Percentiles rank a stretch among this genome's conserved stretches.
These are phyloP conservation scores for Chrosomus eos DNA, from an alignment of 2,797 vertebrate genomes.

Conservation along the genomic window DNA sequence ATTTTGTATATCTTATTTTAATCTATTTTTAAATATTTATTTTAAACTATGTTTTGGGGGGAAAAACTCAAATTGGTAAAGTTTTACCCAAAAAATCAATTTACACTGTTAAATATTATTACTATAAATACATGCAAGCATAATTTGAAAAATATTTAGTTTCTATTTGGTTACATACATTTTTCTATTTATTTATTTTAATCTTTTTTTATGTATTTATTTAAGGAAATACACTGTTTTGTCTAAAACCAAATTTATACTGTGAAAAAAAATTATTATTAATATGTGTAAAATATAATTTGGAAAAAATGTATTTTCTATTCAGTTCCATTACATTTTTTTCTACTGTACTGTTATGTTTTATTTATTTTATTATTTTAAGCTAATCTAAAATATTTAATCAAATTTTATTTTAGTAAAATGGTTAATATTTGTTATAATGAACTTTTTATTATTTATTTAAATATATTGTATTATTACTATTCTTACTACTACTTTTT, in stretches of 20 bases:
- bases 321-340: background rate
- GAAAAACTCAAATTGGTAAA: background rate
- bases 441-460: background rate
- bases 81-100: background rate
- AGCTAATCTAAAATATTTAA: background rate
- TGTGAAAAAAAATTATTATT: background rate
- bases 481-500: background rate
- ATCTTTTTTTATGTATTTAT: background rate
- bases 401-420: background rate
- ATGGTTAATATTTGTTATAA: background rate
- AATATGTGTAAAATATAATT: background rate
- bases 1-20: background rate
- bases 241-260: background rate
- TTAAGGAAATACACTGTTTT: background rate
- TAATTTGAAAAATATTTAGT: background rate
- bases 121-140: background rate
- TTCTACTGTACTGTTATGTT: background rate
- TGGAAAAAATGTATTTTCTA: background rate
- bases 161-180: background rate
- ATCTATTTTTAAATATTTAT: background rate
- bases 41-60: background rate
- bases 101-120: background rate
- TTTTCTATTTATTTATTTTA: background rate
- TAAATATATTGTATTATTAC: background rate
- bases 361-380: background rate